Conservation (phyloP, 2,113 vertebrate genomes). For the Calyptommatus sinebrachiatus region DNA sequence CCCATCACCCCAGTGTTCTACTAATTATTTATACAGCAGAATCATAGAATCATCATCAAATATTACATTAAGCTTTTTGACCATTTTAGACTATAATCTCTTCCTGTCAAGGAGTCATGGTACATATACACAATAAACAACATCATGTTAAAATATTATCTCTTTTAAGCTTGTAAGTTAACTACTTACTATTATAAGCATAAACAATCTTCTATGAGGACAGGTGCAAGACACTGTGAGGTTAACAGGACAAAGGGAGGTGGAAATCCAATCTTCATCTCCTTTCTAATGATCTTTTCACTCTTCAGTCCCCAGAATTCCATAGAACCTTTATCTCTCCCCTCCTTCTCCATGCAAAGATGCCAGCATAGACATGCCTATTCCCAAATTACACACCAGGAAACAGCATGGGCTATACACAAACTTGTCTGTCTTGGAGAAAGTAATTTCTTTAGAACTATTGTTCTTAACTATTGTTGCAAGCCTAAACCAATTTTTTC, state of each 20-base stretch:
- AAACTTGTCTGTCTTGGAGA: background rate
- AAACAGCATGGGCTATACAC: background rate
- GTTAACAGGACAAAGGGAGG: background rate
- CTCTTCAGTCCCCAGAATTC: background rate
- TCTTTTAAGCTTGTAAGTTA: background rate
- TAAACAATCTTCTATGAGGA: background rate
- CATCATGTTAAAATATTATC: background rate
- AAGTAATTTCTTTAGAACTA: background rate
- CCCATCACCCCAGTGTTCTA: constrained; percentile 53
- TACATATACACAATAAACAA: background rate
- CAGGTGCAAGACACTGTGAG: background rate
- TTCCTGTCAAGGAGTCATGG: background rate
- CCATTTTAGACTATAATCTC: background rate
- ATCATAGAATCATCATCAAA: constrained; percentile 36
- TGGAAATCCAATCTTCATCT: background rate
- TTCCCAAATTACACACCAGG: background rate
- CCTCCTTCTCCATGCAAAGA: background rate
- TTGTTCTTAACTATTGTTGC: background rate
- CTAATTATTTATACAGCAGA: constrained; percentile 12
- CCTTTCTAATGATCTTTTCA: background rate
- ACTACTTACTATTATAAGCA: background rate
- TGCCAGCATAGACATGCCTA: background rate
- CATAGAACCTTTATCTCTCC: background rate
- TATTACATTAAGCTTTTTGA: background rate
- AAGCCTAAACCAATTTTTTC: too few species aligned